Conservation (phyloP, 1,140 invertebrate genomes). For the Macrocentrus cingulum region DNA sequence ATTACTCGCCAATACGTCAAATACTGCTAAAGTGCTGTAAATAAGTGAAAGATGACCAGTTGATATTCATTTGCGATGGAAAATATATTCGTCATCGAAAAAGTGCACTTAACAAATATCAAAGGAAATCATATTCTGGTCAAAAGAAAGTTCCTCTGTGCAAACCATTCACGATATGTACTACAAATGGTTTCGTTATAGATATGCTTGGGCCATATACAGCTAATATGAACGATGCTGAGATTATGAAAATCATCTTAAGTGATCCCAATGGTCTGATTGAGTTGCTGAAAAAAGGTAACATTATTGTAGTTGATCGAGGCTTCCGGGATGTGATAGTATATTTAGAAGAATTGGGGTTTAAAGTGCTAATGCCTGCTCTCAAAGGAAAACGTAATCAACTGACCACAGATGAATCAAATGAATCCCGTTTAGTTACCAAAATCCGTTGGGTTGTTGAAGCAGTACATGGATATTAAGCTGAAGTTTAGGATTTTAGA, state of each 20-base stretch:
- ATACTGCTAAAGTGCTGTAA: slow-evolving; percentile 13
- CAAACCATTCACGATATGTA: slow-evolving; percentile 39
- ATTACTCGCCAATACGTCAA: slow-evolving; percentile 20
- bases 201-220: slow-evolving; percentile 30
- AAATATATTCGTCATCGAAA: slow-evolving; percentile 27
- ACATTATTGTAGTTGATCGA: slow-evolving; percentile 38
- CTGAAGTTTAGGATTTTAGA: slow-evolving; percentile 34
- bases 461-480: slow-evolving; percentile 40
- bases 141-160: slow-evolving; percentile 36
- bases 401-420: slow-evolving; percentile 37
- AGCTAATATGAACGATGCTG: slow-evolving; percentile 26
- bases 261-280: slow-evolving; percentile 26
- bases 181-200: slow-evolving; percentile 35
- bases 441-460: slow-evolving; percentile 46
- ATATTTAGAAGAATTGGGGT: slow-evolving; percentile 29
- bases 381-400: no score
- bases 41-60: slow-evolving; percentile 5
- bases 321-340: slow-evolving; percentile 37
- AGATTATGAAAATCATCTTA: slow-evolving; percentile 27
- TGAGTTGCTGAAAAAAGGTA: slow-evolving; percentile 26
- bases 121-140: slow-evolving; percentile 30
- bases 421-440: slow-evolving; percentile 32
- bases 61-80: slow-evolving; percentile 27
- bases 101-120: slow-evolving; percentile 27
- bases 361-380: slow-evolving; percentile 37